Evolutionary conservation across 2,888 invertebrate species (phyloP).

Genomic region (Crossocerus cetratus): DNA sequence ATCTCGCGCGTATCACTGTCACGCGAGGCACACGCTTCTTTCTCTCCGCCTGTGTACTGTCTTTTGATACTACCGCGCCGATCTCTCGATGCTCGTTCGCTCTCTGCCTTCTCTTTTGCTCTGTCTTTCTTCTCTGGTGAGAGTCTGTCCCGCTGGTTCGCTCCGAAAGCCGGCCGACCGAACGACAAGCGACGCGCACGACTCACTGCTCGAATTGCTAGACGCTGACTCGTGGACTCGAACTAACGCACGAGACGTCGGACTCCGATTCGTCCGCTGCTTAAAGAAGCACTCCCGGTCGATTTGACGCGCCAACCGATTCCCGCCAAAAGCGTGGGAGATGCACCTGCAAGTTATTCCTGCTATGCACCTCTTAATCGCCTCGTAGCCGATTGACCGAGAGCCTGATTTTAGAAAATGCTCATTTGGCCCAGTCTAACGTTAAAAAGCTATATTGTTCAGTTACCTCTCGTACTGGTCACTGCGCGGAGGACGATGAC

Average conservation of each 20-base stretch:
- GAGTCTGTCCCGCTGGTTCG: neutral
- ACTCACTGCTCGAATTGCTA: constrained; percentile 43
- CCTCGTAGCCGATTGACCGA: no score
- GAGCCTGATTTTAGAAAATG: no score
- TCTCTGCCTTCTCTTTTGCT: neutral
- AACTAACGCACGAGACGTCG: constrained; percentile 40
- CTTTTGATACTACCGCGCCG: constrained; percentile 30
- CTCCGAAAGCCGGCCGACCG: constrained; percentile 2
- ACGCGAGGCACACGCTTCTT: neutral
- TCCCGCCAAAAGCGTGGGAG: constrained; percentile 64
- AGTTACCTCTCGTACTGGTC: neutral
- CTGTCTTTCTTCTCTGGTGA: neutral
- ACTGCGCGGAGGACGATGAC: neutral
- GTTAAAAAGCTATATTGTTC: no score
- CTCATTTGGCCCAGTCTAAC: no score
- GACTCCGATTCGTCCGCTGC: constrained; percentile 45
- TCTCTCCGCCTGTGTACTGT: neutral
- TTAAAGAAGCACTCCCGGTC: constrained; percentile 38
- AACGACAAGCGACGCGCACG: constrained; percentile 1
- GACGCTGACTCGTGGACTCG: constrained; percentile 42
- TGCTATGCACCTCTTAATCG: neutral
- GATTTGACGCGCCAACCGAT: constrained; percentile 50
- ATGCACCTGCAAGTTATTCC: neutral
- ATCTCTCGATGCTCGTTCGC: constrained; percentile 3
- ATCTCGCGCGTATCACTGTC: constrained; percentile 9